These are phyloP conservation scores for Agrenia bidenticulata DNA, from an alignment of 2,888 invertebrate genomes.

Conservation along the genomic window DNA sequence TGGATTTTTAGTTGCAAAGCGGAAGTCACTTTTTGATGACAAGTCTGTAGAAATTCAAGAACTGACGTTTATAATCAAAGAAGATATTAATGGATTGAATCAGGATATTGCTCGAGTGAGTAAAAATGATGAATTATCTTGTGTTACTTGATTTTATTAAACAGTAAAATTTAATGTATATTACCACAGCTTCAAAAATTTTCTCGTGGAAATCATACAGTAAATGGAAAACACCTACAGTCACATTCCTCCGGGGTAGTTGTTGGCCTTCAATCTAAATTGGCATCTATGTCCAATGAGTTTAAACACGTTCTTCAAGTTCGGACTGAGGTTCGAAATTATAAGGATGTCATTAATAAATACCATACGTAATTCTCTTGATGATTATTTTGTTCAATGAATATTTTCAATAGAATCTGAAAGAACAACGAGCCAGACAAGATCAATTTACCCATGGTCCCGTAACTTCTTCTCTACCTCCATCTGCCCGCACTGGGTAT, in stretches of 20 bases:
- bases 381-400: not conserved
- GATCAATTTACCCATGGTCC: constrained; percentile 84
- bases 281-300: constrained; percentile 95
- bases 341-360: constrained; percentile 1
- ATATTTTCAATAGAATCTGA: constrained; percentile 69
- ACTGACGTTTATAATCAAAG: constrained; percentile 94
- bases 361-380: not conserved
- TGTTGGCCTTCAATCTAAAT: constrained; percentile 84
- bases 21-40: constrained; percentile 95
- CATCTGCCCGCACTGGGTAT: constrained; percentile 62
- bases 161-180: not conserved
- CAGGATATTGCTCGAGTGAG: constrained; percentile 85
- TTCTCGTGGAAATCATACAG: constrained; percentile 52
- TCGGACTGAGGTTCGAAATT: constrained; percentile 76
- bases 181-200: constrained; percentile 46
- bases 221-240: constrained; percentile 72
- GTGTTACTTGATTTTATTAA: not conserved
- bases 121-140: not conserved
- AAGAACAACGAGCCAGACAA: constrained; percentile 87
- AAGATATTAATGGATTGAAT: constrained; percentile 90
- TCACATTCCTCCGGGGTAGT: constrained; percentile 93
- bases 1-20: constrained; percentile 84
- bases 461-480: constrained; percentile 65
- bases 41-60: constrained; percentile 95
- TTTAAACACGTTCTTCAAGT: constrained; percentile 98